phyloP scores from a whole-genome alignment of 2,888 invertebrate genomes.

The Myathropa florea region DNA sequence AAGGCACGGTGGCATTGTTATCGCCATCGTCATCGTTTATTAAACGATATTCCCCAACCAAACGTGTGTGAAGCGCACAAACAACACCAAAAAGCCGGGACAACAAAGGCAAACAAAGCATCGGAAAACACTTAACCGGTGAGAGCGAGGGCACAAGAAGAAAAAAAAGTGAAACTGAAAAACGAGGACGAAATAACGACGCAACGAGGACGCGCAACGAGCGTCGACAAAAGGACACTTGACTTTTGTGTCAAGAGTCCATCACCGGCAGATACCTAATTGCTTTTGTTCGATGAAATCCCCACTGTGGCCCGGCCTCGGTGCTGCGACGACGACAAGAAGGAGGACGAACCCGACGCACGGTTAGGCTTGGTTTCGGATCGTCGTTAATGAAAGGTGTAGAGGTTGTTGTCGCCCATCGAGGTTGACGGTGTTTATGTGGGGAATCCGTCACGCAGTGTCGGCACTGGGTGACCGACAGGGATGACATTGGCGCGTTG shows the following conservation, averaged over 20 bases:
- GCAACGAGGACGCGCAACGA: slow-evolving; percentile 22
- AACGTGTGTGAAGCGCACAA: slow-evolving; percentile 40
- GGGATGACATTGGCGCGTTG: not conserved
- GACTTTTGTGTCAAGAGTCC: slow-evolving; percentile 70
- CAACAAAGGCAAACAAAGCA: slow-evolving; percentile 66
- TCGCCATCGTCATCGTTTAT: slow-evolving; percentile 58
- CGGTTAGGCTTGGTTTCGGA: slow-evolving; percentile 6
- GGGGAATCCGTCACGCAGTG: slow-evolving; percentile 1
- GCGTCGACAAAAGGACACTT: slow-evolving; percentile 66
- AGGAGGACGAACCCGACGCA: not conserved
- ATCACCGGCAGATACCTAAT: slow-evolving; percentile 68
- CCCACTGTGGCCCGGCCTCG: not conserved
- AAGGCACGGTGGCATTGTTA: slow-evolving; percentile 32
- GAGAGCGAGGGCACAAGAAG: slow-evolving; percentile 7
- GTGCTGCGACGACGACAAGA: slow-evolving; percentile 6
- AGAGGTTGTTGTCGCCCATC: slow-evolving; percentile 14
- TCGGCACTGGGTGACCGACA: slow-evolving; percentile 1
- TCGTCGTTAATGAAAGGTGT: slow-evolving; percentile 59
- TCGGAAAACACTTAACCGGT: slow-evolving; percentile 47
- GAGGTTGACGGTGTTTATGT: slow-evolving; percentile 7
- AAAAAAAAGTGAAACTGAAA: slow-evolving; percentile 5
- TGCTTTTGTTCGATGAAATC: slow-evolving; percentile 57
- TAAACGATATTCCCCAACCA: slow-evolving; percentile 47
- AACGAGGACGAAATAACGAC: slow-evolving; percentile 50
- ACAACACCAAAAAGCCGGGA: slow-evolving; percentile 25